phyloP scores from a whole-genome alignment of 2,113 vertebrate genomes.

The Etia nguti region DNA sequence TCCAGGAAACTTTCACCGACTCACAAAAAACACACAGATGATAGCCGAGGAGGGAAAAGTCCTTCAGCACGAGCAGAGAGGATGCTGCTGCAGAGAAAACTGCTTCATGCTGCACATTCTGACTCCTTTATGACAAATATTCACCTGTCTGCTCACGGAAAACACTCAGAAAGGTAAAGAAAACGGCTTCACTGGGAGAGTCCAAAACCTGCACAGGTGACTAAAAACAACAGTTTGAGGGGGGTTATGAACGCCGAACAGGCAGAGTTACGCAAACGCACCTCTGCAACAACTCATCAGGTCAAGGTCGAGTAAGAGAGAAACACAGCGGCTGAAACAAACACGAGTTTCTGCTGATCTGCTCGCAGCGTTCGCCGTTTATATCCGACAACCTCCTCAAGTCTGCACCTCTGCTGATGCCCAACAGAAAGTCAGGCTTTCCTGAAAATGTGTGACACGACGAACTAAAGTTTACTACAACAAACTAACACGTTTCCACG shows the following conservation, averaged over 20 bases:
- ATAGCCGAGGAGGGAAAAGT: background rate
- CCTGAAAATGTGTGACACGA: background rate
- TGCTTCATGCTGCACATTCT: fast-evolving
- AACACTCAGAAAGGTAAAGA: background rate
- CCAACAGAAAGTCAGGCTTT: fast-evolving
- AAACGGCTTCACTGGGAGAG: background rate
- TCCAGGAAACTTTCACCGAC: constrained; percentile 11
- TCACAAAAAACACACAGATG: background rate
- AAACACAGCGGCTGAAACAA: background rate
- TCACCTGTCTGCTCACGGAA: background rate
- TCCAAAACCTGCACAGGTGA: background rate
- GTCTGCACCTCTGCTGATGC: background rate
- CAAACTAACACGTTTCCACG: fast-evolving
- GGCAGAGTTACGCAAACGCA: background rate
- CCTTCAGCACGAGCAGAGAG: background rate
- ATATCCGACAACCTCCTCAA: background rate
- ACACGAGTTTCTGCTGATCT: background rate
- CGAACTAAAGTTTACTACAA: background rate
- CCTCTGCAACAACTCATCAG: background rate
- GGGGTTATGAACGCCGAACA: background rate
- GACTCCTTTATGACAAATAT: background rate
- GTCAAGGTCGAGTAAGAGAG: background rate
- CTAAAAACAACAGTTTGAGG: background rate
- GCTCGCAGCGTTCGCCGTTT: background rate
- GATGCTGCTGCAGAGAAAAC: background rate